Conservation (phyloP, 1,140 invertebrate species). For the Sarcophaga peregrina region DNA sequence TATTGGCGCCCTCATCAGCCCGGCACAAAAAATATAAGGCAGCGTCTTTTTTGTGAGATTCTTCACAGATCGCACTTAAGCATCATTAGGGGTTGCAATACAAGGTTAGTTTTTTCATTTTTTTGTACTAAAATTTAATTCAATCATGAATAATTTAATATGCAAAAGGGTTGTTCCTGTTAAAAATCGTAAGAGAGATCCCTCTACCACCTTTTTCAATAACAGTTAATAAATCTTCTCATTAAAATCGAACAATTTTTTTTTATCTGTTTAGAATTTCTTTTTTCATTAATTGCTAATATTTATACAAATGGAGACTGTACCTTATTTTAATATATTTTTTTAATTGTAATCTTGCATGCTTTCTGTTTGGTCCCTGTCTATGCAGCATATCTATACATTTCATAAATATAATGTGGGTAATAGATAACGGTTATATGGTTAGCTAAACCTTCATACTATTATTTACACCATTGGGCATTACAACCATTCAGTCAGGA, state of each 20-base stretch:
- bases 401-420: too few relatives aligned
- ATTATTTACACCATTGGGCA: too few relatives aligned
- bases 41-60: background rate
- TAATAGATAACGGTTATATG: too few relatives aligned
- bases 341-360: background rate
- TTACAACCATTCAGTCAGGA: too few relatives aligned
- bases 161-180: conserved; percentile 33
- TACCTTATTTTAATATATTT: background rate
- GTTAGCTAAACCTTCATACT: too few relatives aligned
- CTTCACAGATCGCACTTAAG: background rate
- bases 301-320: background rate
- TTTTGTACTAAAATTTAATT: too few relatives aligned
- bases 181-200: background rate
- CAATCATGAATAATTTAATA: background rate
- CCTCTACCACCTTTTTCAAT: background rate
- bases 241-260: background rate
- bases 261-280: too few relatives aligned
- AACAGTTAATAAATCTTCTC: conserved; percentile 27
- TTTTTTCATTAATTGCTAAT: too few relatives aligned
- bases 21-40: background rate
- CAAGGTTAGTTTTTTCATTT: too few relatives aligned
- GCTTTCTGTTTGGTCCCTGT: too few relatives aligned
- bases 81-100: background rate
- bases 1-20: background rate
- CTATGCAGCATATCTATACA: too few relatives aligned